Conservation (phyloP, 2,113 vertebrate genomes). For the Tyrannus savana region DNA sequence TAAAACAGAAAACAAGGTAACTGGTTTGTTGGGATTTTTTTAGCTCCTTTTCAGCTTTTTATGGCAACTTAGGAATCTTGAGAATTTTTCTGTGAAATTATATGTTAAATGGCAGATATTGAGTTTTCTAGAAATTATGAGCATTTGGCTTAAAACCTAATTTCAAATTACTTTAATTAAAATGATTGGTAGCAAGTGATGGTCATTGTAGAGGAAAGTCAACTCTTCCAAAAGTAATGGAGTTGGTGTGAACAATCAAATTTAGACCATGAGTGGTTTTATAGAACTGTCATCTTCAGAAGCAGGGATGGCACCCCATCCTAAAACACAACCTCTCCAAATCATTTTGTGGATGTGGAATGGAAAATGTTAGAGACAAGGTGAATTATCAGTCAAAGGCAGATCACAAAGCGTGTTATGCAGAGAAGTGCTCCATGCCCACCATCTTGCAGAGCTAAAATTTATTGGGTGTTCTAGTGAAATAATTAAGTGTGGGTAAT, state of each 20-base stretch:
- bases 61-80: not conserved
- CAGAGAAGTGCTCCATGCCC: not conserved
- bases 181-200: not conserved
- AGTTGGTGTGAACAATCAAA: not conserved
- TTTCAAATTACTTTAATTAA: not conserved
- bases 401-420: not conserved
- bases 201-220: not conserved
- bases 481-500: not conserved
- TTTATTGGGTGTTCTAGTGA: not conserved
- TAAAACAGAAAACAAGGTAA: not conserved
- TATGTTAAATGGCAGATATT: not conserved
- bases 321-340: not conserved
- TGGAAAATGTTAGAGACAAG: not conserved
- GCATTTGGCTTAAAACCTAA: not conserved
- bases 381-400: not conserved
- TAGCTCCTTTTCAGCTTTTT: not conserved
- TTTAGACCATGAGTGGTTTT: not conserved
- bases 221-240: not conserved
- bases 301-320: not conserved
- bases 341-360: not conserved
- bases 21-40: not conserved
- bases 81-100: not conserved
- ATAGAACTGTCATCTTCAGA: not conserved
- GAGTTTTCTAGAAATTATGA: not conserved
- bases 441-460: not conserved